Evolutionary conservation across 1,140 invertebrate species (phyloP).

Genomic region (Apis florea): DNA sequence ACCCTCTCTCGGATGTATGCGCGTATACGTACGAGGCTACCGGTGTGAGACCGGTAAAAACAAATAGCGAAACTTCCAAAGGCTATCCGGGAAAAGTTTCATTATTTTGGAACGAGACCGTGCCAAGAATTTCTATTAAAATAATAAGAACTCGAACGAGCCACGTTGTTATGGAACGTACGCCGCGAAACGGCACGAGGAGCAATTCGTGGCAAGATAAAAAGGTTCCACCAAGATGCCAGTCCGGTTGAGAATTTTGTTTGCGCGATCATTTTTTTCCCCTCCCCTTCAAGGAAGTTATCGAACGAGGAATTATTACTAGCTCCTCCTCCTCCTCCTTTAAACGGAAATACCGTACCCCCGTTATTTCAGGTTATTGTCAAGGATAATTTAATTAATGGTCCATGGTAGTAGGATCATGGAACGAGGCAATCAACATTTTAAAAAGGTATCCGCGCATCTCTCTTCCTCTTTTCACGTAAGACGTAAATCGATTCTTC

Average conservation of each 20-base stretch:
- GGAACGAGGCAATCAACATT: conserved; percentile 16
- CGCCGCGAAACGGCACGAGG: neutral
- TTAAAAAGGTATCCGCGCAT: neutral
- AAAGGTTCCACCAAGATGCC: neutral
- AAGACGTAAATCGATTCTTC: conserved; percentile 5
- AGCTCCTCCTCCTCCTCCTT: no score
- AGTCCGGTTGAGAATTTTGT: neutral
- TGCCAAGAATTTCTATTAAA: conserved; percentile 60
- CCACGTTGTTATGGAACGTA: conserved; percentile 16
- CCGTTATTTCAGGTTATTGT: neutral
- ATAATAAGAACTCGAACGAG: conserved; percentile 46
- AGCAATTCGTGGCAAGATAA: conserved; percentile 12
- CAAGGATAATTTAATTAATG: conserved; percentile 1
- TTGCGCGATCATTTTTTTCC: neutral
- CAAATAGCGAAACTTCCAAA: conserved; percentile 54
- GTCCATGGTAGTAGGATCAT: neutral
- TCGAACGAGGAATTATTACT: neutral
- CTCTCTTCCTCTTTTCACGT: neutral
- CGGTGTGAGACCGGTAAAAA: conserved; percentile 35
- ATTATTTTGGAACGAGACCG: conserved; percentile 58
- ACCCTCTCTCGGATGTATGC: conserved; percentile 21
- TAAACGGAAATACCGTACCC: neutral
- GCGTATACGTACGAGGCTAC: neutral
- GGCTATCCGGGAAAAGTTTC: conserved; percentile 49
- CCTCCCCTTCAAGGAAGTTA: neutral